A percentile compares a stretch with the other conserved stretches of the same genome.
Evolutionary conservation across 1,140 invertebrate species (phyloP).

Genomic region (Orchesella cincta): DNA sequence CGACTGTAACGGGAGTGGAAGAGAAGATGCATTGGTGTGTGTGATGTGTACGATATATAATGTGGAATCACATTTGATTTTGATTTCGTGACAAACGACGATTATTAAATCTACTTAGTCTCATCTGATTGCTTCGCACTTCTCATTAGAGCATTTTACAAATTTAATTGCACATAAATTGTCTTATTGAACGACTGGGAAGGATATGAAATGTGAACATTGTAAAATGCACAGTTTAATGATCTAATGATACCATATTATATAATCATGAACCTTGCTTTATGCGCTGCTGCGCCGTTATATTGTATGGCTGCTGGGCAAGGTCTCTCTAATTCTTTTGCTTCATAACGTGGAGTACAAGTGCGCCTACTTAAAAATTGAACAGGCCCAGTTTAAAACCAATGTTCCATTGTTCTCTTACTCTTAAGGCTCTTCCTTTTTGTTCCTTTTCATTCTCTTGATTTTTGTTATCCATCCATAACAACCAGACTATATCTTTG

Average conservation of each 20-base stretch:
- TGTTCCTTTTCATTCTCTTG: not conserved
- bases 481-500: not conserved
- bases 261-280: not conserved
- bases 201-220: not conserved
- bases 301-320: not conserved
- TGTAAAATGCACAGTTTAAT: constrained; percentile 22
- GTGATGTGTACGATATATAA: too few species aligned
- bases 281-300: not conserved
- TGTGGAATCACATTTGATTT: not conserved
- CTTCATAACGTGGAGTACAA: not conserved
- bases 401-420: constrained; percentile 6
- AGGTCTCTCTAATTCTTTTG: not conserved
- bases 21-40: too few species aligned
- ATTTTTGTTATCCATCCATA: not conserved
- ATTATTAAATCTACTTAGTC: constrained; percentile 13
- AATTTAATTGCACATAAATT: constrained; percentile 1
- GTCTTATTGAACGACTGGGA: not conserved
- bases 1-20: too few species aligned
- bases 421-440: not conserved
- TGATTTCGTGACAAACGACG: constrained; percentile 21
- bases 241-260: constrained; percentile 4
- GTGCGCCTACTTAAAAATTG: not conserved
- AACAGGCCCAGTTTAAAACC: constrained; percentile 3
- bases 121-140: constrained; percentile 22
- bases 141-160: constrained; percentile 12